Percentiles rank a stretch among this genome's conserved stretches.
phyloP scores from a whole-genome alignment of 2,888 invertebrate genomes.

The Tetragnatha montana region DNA sequence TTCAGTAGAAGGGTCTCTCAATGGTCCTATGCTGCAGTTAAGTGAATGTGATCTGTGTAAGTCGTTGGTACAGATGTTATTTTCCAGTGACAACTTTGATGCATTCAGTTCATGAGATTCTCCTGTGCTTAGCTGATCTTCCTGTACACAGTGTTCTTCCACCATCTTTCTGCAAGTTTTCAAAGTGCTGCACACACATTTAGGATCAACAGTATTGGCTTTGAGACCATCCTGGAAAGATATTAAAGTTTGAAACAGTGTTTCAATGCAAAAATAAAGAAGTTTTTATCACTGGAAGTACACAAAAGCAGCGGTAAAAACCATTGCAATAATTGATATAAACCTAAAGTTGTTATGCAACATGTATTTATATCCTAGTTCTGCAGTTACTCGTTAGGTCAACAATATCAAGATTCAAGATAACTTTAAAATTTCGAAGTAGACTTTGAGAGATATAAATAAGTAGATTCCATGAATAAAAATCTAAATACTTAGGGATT shows the following conservation, averaged over 20 bases:
- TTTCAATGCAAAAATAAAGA: too few relatives aligned
- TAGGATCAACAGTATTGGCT: neutral
- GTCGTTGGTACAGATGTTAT: conserved; percentile 16
- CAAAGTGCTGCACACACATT: conserved; percentile 26
- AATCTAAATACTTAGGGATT: too few relatives aligned
- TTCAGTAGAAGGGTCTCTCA: neutral
- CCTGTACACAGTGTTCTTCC: neutral
- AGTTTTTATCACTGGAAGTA: too few relatives aligned
- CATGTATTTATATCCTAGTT: too few relatives aligned
- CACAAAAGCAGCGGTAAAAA: too few relatives aligned
- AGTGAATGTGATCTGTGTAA: conserved; percentile 58
- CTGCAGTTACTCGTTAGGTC: too few relatives aligned
- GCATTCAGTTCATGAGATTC: conserved; percentile 3
- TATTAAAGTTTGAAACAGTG: neutral
- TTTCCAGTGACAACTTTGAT: conserved; percentile 32
- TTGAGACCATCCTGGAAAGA: conserved; percentile 4
- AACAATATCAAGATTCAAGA: too few relatives aligned
- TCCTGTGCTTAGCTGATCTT: neutral
- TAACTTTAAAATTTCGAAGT: too few relatives aligned
- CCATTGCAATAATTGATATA: too few relatives aligned
- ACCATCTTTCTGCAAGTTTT: conserved; percentile 54
- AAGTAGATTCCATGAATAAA: too few relatives aligned
- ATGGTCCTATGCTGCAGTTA: conserved; percentile 37
- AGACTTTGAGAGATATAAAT: neutral
- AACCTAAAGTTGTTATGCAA: too few relatives aligned